Evolutionary conservation across 1,140 invertebrate genomes (phyloP), one percentile per base, ranked within the genome.

Genomic region (Penaeus japonicus): DNA sequence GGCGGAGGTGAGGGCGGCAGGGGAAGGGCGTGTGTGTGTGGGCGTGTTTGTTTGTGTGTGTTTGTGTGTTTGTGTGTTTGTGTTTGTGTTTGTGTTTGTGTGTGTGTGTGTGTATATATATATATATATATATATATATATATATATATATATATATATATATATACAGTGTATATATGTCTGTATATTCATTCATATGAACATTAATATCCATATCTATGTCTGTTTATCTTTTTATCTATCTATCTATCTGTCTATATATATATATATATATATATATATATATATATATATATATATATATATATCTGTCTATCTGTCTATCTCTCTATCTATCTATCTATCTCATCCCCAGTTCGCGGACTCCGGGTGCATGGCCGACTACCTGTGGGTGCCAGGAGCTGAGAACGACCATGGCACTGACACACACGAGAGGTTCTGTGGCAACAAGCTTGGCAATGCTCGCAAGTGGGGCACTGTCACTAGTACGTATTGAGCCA

Each of bases 351-450:
- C 47, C 15, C 53, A 90, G 82, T 47, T 82, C 18, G 86, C 83
- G 20, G 89, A 86, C 27, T 24, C 78, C 12, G 85, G 86, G 24
- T 90, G 89, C 73, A 90, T 90, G 89, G 83, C 86, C 24, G 89
- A 90, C 55, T 90, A 90, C 82, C 73, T 87, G 53, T 90, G 62
- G 89, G 78, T 77, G 77, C 89, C 83, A 4, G 87, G 65, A 22
- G 87, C 85, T 39, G 55, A 81, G 65, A 84, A 81, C 84, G 87
- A 84, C 57, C 87, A 47, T 4, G 83, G 77, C 47, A 32, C n/a
- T 18, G 85, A 84, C 18, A 77, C 35, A 7, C 90, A 82, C 57
- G 83, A 77, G 80, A 75, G 35, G 24, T 89, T 89, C n/a, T 87
- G 84, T n/a, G 89, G 85, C 84, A 87, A 84, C 77, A 89, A 85